Conservation (phyloP, 2,113 vertebrate species). For the Halichoerus grypus region DNA sequence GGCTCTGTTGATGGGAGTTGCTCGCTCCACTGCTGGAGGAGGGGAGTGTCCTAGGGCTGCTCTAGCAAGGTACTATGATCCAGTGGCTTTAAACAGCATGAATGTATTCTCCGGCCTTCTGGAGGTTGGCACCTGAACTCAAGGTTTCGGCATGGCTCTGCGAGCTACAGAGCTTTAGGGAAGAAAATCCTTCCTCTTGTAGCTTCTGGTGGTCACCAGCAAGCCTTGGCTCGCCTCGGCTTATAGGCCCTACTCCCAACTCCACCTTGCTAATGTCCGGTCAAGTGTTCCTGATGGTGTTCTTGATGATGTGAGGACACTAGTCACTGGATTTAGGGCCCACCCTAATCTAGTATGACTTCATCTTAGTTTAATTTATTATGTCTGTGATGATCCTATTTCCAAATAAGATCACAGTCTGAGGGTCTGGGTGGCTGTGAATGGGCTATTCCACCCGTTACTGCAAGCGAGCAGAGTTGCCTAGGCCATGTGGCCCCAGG, state of each 20-base stretch:
- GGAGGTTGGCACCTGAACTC: not conserved
- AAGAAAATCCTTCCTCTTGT: not conserved
- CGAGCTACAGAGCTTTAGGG: not conserved
- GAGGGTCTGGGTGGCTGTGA: not conserved
- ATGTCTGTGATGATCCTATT: not conserved
- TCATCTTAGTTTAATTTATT: not conserved
- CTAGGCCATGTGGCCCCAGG: fast-evolving
- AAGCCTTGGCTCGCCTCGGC: not conserved
- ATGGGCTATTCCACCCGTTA: not conserved
- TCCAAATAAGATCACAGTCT: not conserved
- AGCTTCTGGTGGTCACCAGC: not conserved
- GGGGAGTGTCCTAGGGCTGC: not conserved
- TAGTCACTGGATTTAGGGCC: not conserved
- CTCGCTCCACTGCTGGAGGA: not conserved
- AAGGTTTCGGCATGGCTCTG: not conserved
- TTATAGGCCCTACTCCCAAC: fast-evolving
- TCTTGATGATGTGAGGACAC: not conserved
- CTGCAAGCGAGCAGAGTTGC: not conserved
- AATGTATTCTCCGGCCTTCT: not conserved
- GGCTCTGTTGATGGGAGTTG: not conserved
- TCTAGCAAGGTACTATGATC: not conserved
- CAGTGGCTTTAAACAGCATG: not conserved
- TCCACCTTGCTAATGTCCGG: not conserved
- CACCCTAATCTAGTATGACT: not conserved
- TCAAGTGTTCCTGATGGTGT: not conserved